phyloP scores from a whole-genome alignment of 1,140 invertebrate species.

The Zaprionus nigranus region DNA sequence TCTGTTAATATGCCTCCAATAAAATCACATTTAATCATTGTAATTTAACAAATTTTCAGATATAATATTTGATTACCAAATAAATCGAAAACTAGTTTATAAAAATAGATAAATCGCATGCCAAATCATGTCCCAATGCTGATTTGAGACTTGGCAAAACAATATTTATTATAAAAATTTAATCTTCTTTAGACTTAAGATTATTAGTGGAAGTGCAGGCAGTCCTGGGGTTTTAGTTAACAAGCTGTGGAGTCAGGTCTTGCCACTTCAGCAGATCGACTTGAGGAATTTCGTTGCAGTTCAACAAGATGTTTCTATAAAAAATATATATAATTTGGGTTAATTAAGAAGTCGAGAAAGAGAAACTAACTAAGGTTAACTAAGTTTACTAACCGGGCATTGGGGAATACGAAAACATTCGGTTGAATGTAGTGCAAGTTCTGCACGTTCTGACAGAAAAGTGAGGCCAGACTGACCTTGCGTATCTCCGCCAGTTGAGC shows the following conservation, averaged over 20 bases:
- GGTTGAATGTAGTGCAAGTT: slow-evolving; percentile 91
- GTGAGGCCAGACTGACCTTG: slow-evolving; percentile 90
- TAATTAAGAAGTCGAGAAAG: too few relatives aligned
- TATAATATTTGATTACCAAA: slow-evolving; percentile 1
- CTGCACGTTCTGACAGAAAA: slow-evolving; percentile 94
- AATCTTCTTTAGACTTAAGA: neutral
- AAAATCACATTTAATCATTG: neutral
- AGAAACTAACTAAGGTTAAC: too few relatives aligned
- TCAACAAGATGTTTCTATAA: slow-evolving; percentile 84
- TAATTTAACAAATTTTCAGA: neutral
- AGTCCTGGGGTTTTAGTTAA: slow-evolving; percentile 27
- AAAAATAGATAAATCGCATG: neutral
- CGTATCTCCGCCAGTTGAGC: slow-evolving; percentile 94
- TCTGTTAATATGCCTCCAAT: neutral
- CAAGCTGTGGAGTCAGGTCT: slow-evolving; percentile 66
- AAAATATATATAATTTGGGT: neutral
- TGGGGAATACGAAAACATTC: slow-evolving; percentile 86
- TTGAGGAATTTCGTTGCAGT: slow-evolving; percentile 87
- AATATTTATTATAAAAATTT: slow-evolving; percentile 1
- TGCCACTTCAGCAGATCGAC: slow-evolving; percentile 88
- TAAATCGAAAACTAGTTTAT: slow-evolving; percentile 2
- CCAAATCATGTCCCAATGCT: neutral
- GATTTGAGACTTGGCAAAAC: neutral
- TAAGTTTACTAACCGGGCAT: slow-evolving; percentile 51
- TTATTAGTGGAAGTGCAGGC: neutral